Evolutionary conservation across 2,113 vertebrate genomes (phyloP).

Genomic region (Setophaga petechia): DNA sequence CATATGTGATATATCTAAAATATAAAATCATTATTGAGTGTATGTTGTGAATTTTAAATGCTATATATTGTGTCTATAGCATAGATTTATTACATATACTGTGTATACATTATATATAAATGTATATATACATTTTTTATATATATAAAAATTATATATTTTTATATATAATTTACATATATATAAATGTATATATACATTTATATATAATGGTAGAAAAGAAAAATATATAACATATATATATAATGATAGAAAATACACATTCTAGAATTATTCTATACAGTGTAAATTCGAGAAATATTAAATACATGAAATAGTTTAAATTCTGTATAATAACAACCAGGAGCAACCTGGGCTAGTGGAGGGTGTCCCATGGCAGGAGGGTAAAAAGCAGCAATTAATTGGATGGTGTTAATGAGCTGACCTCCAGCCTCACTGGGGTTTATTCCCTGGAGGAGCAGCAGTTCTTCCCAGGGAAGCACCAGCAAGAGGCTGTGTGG

Average conservation of each 20-base stretch:
- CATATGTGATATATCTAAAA: not conserved
- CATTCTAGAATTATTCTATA: not conserved
- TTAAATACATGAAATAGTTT: no score
- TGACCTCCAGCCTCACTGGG: not conserved
- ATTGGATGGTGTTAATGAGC: not conserved
- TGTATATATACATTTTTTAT: not conserved
- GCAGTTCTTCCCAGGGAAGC: not conserved
- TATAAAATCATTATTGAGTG: rapidly evolving
- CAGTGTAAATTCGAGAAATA: not conserved
- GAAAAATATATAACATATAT: not conserved
- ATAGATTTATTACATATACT: no score
- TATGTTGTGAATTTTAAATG: not conserved
- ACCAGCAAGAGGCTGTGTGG: not conserved
- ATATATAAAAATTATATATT: no score
- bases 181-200: not conserved
- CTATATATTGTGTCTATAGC: not conserved
- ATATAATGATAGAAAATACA: not conserved
- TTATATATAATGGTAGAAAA: no score
- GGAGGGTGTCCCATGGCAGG: not conserved
- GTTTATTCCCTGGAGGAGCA: not conserved
- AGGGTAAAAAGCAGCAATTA: not conserved
- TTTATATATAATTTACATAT: no score
- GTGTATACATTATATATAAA: no score
- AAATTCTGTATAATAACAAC: not conserved
- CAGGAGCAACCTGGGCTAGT: not conserved